Conservation (phyloP, 2,888 invertebrate species). For the Drosophila setosimentum region DNA sequence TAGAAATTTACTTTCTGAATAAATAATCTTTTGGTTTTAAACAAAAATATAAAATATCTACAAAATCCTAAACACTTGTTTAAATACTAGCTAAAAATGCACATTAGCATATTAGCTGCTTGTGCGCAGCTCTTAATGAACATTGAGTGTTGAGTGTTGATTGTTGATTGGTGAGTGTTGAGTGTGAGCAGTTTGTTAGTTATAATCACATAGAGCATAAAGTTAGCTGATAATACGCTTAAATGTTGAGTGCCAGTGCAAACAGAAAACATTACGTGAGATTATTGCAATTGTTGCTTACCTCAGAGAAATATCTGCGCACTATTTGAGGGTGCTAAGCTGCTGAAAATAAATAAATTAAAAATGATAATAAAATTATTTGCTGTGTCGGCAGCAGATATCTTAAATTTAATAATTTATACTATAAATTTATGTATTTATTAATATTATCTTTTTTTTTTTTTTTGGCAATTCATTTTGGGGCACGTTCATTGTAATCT, state of each 20-base stretch:
- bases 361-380: slow-evolving; percentile 40
- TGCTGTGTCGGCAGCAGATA: slow-evolving; percentile 34
- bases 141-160: slow-evolving; percentile 1
- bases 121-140: slow-evolving; percentile 16
- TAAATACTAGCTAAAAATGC: not conserved
- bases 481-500: slow-evolving; percentile 58
- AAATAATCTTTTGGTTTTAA: no score
- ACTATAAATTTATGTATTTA: slow-evolving; percentile 1
- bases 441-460: not conserved
- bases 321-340: slow-evolving; percentile 29
- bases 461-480: slow-evolving; percentile 32
- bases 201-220: slow-evolving; percentile 3
- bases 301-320: slow-evolving; percentile 32
- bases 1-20: no score
- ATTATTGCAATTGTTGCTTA: slow-evolving; percentile 37
- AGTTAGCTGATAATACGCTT: slow-evolving; percentile 26
- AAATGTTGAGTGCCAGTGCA: slow-evolving; percentile 6
- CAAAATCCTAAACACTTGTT: slow-evolving; percentile 11
- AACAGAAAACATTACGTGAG: slow-evolving; percentile 38
- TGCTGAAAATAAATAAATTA: slow-evolving; percentile 39
- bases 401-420: slow-evolving; percentile 15
- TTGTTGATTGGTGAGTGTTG: slow-evolving; percentile 2
- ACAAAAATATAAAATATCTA: no score
- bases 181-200: not conserved
- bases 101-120: not conserved